Evolutionary conservation across 1,140 invertebrate genomes (phyloP), one percentile per base, ranked within the genome.

Genomic region (Gonioctena quinquepunctata): DNA sequence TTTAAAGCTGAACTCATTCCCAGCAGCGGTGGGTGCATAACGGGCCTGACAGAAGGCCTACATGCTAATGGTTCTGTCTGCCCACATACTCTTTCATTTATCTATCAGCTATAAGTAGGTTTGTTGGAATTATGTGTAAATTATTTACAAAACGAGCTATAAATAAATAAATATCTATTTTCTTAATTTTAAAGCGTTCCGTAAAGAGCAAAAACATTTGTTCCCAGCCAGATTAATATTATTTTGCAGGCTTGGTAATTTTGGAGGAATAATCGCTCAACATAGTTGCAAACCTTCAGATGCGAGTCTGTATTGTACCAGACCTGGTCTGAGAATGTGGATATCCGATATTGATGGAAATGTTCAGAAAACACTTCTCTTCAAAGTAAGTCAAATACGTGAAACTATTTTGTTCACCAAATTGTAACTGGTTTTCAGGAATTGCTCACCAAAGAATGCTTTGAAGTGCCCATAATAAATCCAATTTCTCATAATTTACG

Each of bases 311-410:
- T 94, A 90, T 84, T 91, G 92, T 72, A 90, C 90, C 48, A 87
- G 94, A 60, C 91, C 93, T 23, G 93, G 93, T 18, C 83, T 93
- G 52, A 84, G 94, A 49, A 84, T 96, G 64, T 97, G 95, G 95
- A 86, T 92, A 70, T 90, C 94, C 8, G 90, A 93, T 83, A 83
- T 87, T 63, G 79, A 85, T 68, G 94, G 94, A 5, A 87, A 87
- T 76, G 94, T 96, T n/a, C 81, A 88, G n/a, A 91, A 93, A 84
- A 96, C 94, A 1, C 84, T 94, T 25, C 88, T 96, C 11, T 95
- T 96, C 79, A 94, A 93, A 85, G 92, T 91, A 71, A 49, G 50
- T 65, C 94, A 93, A 85, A 91, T 91, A 71, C 27, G 50, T 65
- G 64, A n/a, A 62, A 65, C 56, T 7, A 61, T n/a, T 19, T 68